These are phyloP conservation scores for Agonopterix arenella DNA, from an alignment of 2,888 invertebrate genomes.

Conservation along the genomic window DNA sequence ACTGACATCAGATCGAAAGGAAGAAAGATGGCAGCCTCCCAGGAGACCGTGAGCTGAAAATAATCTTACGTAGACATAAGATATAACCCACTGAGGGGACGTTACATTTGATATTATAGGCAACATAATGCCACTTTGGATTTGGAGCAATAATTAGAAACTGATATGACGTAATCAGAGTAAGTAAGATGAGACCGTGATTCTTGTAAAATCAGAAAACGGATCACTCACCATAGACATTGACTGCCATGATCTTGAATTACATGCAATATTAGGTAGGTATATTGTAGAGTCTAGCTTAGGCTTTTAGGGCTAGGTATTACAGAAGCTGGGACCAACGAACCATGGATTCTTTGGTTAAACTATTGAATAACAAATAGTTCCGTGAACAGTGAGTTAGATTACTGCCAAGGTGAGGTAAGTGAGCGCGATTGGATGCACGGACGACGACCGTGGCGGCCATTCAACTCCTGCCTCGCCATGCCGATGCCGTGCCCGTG, in stretches of 20 bases:
- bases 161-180: no score
- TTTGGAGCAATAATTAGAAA: no score
- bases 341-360: not conserved
- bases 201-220: no score
- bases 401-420: conserved; percentile 66
- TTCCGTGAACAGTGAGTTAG: conserved; percentile 55
- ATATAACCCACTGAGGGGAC: no score
- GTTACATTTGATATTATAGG: no score
- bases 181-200: no score
- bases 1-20: conserved; percentile 38
- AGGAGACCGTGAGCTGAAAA: conserved; percentile 20
- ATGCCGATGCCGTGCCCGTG: conserved; percentile 9
- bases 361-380: conserved; percentile 32
- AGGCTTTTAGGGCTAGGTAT: no score
- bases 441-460: conserved; percentile 43
- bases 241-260: no score
- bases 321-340: not conserved
- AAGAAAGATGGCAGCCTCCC: conserved; percentile 39
- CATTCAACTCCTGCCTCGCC: conserved; percentile 52
- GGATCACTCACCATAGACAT: no score
- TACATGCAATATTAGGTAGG: no score
- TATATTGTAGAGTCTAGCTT: no score
- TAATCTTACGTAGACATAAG: not conserved
- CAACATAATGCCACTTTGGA: no score
- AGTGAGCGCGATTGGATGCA: conserved; percentile 48